Evolutionary conservation across 1,140 invertebrate genomes (phyloP), one percentile per base, ranked within the genome.

Genomic region (Anastatus disparis): DNA sequence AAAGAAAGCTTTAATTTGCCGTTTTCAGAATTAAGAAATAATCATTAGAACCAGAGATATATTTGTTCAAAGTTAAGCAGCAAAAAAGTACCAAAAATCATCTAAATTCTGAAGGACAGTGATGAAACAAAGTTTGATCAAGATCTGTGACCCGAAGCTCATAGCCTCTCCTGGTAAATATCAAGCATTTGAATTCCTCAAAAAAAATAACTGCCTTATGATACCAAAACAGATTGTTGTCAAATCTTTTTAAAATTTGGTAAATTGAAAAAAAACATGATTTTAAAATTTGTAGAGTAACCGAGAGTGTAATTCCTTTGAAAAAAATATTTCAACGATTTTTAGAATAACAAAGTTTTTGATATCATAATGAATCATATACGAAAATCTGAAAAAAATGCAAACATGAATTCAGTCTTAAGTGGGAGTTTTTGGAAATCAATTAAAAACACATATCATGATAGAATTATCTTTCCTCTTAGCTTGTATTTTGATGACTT

Each of bases 401-500:
- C 13, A 15, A 3, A 22, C 29, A 53, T 67, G 15, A 40, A 42
- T 12, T 66, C 56, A 6, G 55, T 71, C 15, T 56, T 69, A 31
- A 61, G 69, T 42, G 17, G 59, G 22, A 55, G 65, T 24, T 46
- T 68, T 17, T 71, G 70, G 69, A 24, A 69, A 55, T 6, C 27
- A 66, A 7, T 20, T 12, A 40, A 40, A 29, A 46, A 42, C 61
- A 8, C 24, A 20, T 38, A 58, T 64, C 22, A 50, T 2, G 10
- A 10, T 31, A 52, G 63, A 63, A 40, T 63, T n/a, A 20, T 74
- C 58, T 58, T 74, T 22, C 73, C 73, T 8, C 10, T 74, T n/a
- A 59, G 17, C 15, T 46, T 70, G 31, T 72, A 61, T 68, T 58
- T 58, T 52, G 56, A 70, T 42, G 64, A 76, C 24, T 59, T 66